Evolutionary conservation across 2,888 invertebrate species (phyloP), one percentile per base, ranked within the genome.

Genomic region (Formica aserva): DNA sequence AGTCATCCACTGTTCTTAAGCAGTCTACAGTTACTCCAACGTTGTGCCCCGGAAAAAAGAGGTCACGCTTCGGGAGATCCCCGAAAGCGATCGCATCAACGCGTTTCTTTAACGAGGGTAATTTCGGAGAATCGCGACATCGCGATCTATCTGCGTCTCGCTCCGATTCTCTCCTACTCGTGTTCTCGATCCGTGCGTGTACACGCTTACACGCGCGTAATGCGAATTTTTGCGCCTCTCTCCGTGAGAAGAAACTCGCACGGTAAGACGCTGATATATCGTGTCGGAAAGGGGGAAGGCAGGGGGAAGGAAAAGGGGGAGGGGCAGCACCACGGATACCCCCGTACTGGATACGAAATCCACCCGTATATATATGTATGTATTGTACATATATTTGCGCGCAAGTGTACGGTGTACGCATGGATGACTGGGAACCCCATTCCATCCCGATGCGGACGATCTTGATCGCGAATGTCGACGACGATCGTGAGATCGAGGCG

Each of bases 201-300:
- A 22, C 41, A 41, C 67, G 15, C 55, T 60, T 26, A 60, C 38
- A 65, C 76, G 60, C 75, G 85, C 86, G 87, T 87, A 88, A 89
- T 87, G 89, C 84, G 86, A 63, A 90, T 91, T 91, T 91, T 92
- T 92, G 84, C 91, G 87, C 88, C 88, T 75, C 83, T 77, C 85
- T 75, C 66, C 74, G 82, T 71, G 76, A 77, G 76, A 77, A 77
- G 76, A 38, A 67, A 82, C 65, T 57, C 83, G 75, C 85, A 60
- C 84, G 91, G 92, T 92, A 92, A 92, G 91, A 75, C 83, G 88
- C 86, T 88, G 92, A 92, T 92, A 90, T 90, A 91, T 92, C 92
- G 89, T 45, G 72, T 48, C 85, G 78, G 75, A 67, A 86, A 87
- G 85, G 26, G 9, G 48, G 18, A 5, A 1, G 48, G 0, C 18